These are phyloP conservation scores for Hecatera dysodea DNA, from an alignment of 2,888 invertebrate species.

Conservation along the genomic window DNA sequence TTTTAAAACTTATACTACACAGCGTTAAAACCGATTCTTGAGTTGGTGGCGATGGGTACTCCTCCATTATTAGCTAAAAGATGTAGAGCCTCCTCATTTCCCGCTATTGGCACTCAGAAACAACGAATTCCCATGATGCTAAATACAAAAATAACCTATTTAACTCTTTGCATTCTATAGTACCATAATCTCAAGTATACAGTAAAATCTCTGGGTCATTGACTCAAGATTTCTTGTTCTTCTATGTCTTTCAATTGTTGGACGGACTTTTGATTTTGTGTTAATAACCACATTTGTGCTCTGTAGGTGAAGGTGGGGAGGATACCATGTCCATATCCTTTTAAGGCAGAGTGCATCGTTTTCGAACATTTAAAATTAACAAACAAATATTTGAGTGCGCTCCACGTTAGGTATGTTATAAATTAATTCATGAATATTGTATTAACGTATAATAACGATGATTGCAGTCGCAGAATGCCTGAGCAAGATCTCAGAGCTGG, in stretches of 20 bases:
- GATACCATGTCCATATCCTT: too few species aligned
- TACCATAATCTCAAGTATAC: neutral
- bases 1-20: too few species aligned
- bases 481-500: constrained; percentile 90
- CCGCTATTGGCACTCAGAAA: too few species aligned
- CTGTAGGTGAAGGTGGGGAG: too few species aligned
- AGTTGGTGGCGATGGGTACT: too few species aligned
- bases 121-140: neutral
- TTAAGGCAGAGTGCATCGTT: too few species aligned
- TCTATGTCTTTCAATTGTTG: constrained; percentile 1
- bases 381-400: neutral
- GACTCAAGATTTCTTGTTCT: neutral
- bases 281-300: too few species aligned
- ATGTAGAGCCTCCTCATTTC: too few species aligned
- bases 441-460: constrained; percentile 8
- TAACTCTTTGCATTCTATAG: neutral
- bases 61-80: too few species aligned
- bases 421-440: constrained; percentile 13
- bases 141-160: neutral
- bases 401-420: neutral
- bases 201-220: constrained; percentile 12
- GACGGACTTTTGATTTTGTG: too few species aligned
- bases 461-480: constrained; percentile 90
- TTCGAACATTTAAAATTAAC: constrained; percentile 1
- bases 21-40: too few species aligned